phyloP scores from a whole-genome alignment of 2,888 invertebrate genomes.

The Agonopterix alstromeriana region DNA sequence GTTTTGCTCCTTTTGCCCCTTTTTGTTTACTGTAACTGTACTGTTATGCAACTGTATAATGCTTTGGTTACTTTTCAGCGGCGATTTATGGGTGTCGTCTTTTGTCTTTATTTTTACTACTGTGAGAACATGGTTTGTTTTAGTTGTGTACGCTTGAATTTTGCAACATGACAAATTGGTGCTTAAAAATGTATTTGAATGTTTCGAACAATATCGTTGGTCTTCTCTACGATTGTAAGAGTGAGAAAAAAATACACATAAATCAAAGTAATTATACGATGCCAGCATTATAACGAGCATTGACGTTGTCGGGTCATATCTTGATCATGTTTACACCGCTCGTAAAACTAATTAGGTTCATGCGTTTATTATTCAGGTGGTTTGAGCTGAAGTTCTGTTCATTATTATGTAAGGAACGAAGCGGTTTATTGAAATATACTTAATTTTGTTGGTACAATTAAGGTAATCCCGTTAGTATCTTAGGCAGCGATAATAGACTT shows the following conservation, averaged over 20 bases:
- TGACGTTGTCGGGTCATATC: constrained; percentile 31
- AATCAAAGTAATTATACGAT: constrained; percentile 21
- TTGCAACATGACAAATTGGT: constrained; percentile 31
- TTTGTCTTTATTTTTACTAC: constrained; percentile 67
- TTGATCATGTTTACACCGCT: constrained; percentile 37
- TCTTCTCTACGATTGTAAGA: not conserved
- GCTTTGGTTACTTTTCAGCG: constrained; percentile 72
- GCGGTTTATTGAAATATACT: no score
- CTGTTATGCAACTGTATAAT: constrained; percentile 75
- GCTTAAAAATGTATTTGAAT: constrained; percentile 13
- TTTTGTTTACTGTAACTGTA: constrained; percentile 71
- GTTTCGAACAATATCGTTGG: not conserved
- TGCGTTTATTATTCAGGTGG: constrained; percentile 26
- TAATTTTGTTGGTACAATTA: not conserved
- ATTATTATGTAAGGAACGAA: not conserved
- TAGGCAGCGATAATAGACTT: no score
- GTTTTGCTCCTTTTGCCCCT: constrained; percentile 66
- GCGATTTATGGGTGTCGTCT: constrained; percentile 64
- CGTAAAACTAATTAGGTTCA: constrained; percentile 36
- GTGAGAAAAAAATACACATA: constrained; percentile 8
- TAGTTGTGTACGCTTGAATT: constrained; percentile 47
- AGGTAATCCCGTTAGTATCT: no score
- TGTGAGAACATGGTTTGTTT: constrained; percentile 56
- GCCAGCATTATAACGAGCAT: constrained; percentile 20
- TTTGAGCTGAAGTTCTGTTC: not conserved